A percentile compares a stretch with the other conserved stretches of the same genome.
phyloP scores from a whole-genome alignment of 2,113 vertebrate genomes.

The Paradoxurus hermaphroditus region DNA sequence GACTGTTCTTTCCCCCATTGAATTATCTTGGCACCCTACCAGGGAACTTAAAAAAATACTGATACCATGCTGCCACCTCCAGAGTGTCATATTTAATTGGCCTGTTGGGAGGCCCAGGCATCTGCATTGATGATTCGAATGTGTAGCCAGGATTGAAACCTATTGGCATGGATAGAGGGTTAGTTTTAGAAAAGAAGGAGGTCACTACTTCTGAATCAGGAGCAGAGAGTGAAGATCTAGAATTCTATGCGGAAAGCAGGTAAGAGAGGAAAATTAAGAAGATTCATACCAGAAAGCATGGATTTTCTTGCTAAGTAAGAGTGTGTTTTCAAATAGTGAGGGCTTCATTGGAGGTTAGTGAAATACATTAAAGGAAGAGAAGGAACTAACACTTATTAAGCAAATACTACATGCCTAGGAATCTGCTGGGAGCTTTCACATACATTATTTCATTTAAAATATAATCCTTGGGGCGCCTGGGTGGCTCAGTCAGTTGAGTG shows the following conservation, averaged over 20 bases:
- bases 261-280: not conserved
- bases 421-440: not conserved
- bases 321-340: not conserved
- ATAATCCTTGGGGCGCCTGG: no score
- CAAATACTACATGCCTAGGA: not conserved
- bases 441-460: constrained; percentile 46
- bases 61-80: not conserved
- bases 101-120: not conserved
- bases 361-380: constrained; percentile 17
- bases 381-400: not conserved
- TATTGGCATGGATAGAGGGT: not conserved
- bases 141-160: not conserved
- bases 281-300: not conserved
- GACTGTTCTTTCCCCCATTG: not conserved
- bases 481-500: no score
- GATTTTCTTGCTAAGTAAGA: constrained; percentile 1
- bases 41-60: not conserved
- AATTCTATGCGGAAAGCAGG: constrained; percentile 2
- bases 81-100: not conserved
- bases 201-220: not conserved
- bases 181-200: constrained; percentile 23
- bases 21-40: not conserved
- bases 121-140: not conserved
- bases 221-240: not conserved
- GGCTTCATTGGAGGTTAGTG: not conserved